Conservation (phyloP, 1,140 invertebrate genomes). For the Drosophila teissieri region DNA sequence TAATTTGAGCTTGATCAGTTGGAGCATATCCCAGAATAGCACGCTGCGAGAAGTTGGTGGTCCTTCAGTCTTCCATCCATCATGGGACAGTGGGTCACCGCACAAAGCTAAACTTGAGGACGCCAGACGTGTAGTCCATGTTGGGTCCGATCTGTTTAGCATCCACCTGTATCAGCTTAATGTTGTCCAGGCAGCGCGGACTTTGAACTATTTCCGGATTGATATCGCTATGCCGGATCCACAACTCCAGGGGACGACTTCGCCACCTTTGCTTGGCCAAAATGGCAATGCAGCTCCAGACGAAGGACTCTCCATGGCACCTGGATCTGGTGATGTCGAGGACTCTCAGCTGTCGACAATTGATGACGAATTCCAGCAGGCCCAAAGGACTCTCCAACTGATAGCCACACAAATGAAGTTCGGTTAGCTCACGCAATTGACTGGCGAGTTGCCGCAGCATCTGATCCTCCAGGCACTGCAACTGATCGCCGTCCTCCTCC, state of each 20-base stretch:
- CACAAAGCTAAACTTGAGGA: constrained; percentile 71
- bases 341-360: constrained; percentile 57
- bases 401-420: constrained; percentile 68
- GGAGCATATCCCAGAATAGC: not conserved
- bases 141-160: constrained; percentile 32
- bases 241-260: constrained; percentile 54
- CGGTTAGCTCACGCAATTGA: constrained; percentile 48
- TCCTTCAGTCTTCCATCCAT: constrained; percentile 2
- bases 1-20: not conserved
- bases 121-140: constrained; percentile 52
- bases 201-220: constrained; percentile 45
- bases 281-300: constrained; percentile 53
- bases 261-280: constrained; percentile 69
- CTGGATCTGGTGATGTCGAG: constrained; percentile 49
- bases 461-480: constrained; percentile 64
- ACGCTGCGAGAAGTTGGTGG: not conserved
- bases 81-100: constrained; percentile 22
- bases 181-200: constrained; percentile 48
- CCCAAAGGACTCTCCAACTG: constrained; percentile 64
- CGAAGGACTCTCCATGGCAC: constrained; percentile 56
- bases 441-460: constrained; percentile 44
- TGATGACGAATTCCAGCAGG: constrained; percentile 57
- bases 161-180: constrained; percentile 56
- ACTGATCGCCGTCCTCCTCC: constrained; percentile 24
- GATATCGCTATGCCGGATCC: constrained; percentile 66